A percentile compares a stretch with the other conserved stretches of the same genome.
Conservation (phyloP, 2,797 vertebrate genomes). For the Tragopan temminckii region DNA sequence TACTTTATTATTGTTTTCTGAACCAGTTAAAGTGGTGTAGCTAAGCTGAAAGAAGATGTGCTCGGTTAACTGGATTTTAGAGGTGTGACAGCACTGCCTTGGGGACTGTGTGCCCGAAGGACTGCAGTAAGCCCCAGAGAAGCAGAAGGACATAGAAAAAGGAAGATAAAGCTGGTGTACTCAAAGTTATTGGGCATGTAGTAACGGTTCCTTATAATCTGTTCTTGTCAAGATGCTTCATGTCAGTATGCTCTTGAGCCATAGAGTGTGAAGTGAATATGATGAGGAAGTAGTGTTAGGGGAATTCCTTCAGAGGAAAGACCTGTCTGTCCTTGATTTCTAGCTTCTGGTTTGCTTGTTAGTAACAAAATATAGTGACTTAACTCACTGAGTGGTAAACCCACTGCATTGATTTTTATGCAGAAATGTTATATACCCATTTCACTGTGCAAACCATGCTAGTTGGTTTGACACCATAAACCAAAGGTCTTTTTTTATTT, state of each 20-base stretch:
- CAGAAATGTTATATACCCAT: background rate
- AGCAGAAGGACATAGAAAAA: background rate
- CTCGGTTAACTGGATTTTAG: slow-evolving; percentile 1
- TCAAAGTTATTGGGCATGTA: background rate
- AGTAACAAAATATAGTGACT: background rate
- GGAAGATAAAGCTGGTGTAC: background rate
- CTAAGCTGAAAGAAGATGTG: background rate
- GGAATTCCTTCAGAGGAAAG: background rate
- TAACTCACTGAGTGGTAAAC: background rate
- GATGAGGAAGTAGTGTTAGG: background rate
- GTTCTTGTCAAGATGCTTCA: background rate
- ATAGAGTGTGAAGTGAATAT: fast-evolving
- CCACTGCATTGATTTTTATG: background rate
- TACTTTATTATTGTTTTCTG: background rate
- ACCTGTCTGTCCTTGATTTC: background rate
- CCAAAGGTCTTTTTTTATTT: background rate
- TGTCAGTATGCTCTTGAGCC: background rate
- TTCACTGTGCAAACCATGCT: background rate
- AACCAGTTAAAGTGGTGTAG: background rate
- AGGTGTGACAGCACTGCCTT: background rate
- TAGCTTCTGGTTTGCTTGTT: background rate
- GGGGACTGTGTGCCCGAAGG: background rate
- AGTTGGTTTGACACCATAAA: background rate
- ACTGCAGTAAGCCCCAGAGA: background rate
- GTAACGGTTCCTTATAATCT: background rate